Evolutionary conservation across 2,888 invertebrate genomes (phyloP).

Genomic region (Metalampra italica): DNA sequence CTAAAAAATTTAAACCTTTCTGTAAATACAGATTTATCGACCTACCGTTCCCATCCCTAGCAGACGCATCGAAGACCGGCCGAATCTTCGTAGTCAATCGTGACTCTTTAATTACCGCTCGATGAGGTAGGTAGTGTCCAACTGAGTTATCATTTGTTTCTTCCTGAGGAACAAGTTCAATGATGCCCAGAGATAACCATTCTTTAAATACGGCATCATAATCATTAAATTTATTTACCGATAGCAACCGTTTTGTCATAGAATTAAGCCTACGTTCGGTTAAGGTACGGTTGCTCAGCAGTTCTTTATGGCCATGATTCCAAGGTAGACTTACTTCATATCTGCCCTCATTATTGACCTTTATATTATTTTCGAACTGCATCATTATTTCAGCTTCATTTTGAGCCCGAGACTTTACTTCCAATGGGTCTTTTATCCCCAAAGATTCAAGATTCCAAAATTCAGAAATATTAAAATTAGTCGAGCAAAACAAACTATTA

Average conservation of each 20-base stretch:
- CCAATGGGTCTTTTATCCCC: not conserved
- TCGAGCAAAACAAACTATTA: too few species aligned
- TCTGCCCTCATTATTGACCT: not conserved
- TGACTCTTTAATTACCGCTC: not conserved
- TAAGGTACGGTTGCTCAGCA: not conserved
- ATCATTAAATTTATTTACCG: not conserved
- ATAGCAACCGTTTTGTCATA: not conserved
- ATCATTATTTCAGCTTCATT: not conserved
- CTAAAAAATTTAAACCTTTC: not conserved
- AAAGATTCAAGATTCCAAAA: not conserved
- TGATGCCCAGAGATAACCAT: not conserved
- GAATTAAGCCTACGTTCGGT: not conserved
- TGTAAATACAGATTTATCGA: not conserved
- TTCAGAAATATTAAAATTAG: not conserved
- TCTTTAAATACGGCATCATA: not conserved
- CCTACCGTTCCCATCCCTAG: not conserved
- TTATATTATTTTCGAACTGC: not conserved
- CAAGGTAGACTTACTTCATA: not conserved
- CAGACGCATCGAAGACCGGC: constrained; percentile 1
- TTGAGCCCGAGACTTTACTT: not conserved
- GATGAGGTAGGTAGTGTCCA: constrained; percentile 1
- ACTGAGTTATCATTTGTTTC: not conserved
- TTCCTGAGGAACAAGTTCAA: too few species aligned
- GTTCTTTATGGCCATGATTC: too few species aligned
- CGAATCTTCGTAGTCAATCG: not conserved